Conservation (phyloP, 2,113 vertebrate species). For the Gracilinanus agilis region DNA sequence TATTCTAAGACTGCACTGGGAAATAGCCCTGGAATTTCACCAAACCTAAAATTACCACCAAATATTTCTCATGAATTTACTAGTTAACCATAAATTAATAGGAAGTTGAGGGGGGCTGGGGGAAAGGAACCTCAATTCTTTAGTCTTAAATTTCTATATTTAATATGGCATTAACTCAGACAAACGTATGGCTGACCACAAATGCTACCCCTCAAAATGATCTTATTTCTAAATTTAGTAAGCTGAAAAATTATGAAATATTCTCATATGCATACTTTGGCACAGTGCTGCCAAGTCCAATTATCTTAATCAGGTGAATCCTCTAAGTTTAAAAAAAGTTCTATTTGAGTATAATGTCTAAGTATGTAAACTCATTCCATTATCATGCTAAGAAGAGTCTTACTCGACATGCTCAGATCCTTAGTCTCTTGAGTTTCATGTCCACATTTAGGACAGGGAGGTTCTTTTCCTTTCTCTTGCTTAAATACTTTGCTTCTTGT, state of each 20-base stretch:
- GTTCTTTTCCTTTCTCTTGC: conserved; percentile 96
- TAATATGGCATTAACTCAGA: conserved; percentile 10
- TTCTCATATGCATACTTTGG: conserved; percentile 37
- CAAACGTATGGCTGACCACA: conserved; percentile 3
- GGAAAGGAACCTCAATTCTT: conserved; percentile 31
- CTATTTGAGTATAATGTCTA: not conserved
- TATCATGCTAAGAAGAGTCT: conserved; percentile 74
- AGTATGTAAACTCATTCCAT: conserved; percentile 10
- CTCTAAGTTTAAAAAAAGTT: not conserved
- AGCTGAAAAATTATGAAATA: conserved; percentile 5
- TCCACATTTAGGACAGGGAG: conserved; percentile 97
- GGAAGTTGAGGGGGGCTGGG: not conserved
- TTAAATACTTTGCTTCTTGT: conserved; percentile 98
- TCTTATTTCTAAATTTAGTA: not conserved
- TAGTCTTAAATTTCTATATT: conserved; percentile 53
- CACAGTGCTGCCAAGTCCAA: conserved; percentile 10
- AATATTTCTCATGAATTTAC: not conserved
- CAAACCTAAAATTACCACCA: conserved; percentile 23
- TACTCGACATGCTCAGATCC: conserved; percentile 99
- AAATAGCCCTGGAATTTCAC: conserved; percentile 11
- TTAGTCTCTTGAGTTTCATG: conserved; percentile 98
- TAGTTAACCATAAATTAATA: conserved; percentile 45
- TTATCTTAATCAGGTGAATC: conserved; percentile 40
- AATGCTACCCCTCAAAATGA: conserved; percentile 56
- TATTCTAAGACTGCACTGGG: not conserved